Evolutionary conservation across 2,888 invertebrate species (phyloP).

Genomic region (Coremacera marginata): DNA sequence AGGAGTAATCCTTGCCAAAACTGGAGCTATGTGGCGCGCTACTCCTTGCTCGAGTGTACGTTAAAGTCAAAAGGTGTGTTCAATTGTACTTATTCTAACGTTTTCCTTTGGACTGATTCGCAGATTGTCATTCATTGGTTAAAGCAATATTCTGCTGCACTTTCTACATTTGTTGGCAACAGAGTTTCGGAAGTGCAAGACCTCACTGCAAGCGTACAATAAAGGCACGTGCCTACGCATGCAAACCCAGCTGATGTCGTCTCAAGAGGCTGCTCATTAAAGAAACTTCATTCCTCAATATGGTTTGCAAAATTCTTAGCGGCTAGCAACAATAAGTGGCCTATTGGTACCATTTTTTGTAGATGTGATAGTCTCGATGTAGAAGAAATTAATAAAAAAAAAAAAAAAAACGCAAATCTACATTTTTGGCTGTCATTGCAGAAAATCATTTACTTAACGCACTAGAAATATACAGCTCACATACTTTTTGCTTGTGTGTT

Average conservation of each 20-base stretch:
- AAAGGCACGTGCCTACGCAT: constrained; percentile 23
- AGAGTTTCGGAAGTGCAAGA: constrained; percentile 38
- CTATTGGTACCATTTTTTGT: too few relatives aligned
- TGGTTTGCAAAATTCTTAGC: constrained; percentile 36
- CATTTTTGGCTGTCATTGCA: constrained; percentile 1
- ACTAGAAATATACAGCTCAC: constrained; percentile 14
- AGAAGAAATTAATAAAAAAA: not conserved
- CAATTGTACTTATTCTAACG: not conserved
- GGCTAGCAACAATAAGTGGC: not conserved
- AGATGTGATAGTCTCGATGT: not conserved
- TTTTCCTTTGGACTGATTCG: constrained; percentile 44
- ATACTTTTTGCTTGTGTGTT: not conserved
- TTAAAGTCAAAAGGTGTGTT: constrained; percentile 16
- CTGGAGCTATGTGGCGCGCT: constrained; percentile 34
- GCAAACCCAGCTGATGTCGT: constrained; percentile 35
- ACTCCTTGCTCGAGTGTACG: constrained; percentile 23
- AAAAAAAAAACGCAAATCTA: not conserved
- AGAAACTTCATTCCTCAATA: constrained; percentile 26
- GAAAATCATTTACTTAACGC: constrained; percentile 28
- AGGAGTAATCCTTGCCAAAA: constrained; percentile 29
- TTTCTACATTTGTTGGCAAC: constrained; percentile 22
- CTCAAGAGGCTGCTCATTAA: constrained; percentile 33
- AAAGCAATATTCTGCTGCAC: not conserved
- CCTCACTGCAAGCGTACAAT: not conserved
- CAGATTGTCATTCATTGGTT: not conserved